Evolutionary conservation across 2,888 invertebrate species (phyloP), one percentile per base, ranked within the genome.

Genomic region (Thecophora atra): DNA sequence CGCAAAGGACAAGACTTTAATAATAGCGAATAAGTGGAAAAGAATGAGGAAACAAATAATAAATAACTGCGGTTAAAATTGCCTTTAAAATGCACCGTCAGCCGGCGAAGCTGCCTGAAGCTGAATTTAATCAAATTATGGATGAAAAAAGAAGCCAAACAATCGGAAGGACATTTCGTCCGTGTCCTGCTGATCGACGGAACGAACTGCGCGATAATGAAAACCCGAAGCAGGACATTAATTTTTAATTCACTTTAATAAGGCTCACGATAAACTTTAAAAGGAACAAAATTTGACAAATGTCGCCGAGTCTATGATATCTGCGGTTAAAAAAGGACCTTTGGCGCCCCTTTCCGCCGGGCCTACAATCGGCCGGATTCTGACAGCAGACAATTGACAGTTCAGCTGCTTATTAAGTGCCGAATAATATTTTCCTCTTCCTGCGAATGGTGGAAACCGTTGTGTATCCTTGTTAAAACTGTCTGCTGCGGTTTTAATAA

Each of bases 71-170:
- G n/a, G n/a, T n/a, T n/a, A n/a, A n/a, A n/a, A n/a, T n/a, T 5
- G 47, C 47, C n/a, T n/a, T 47, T 17, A 11, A 47, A 47, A 47
- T 8, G 47, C 15, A 47, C 47, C n/a, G 2, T 11, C 47, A 47
- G 6, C n/a, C 17, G n/a, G 8, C 17, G 47, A 47, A 6, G 15
- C 17, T 47, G 11, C 15, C 17, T 47, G 47, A 47, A 15, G 15
- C n/a, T 47, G 15, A 47, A 58, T 28, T 58, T 28, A 58, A 58
- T 58, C 28, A 58, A 58, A 58, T 58, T 58, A 28, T 24, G 1
- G 24, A 37, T 65, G 37, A 26, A 60, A 37, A 44, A 30, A 30
- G 15, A 17, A 47, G 65, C 21, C 24, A 26, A 51, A 26, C 44
- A 47, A 47, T n/a, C 17, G 5, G 8, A 47, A 47, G 47, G n/a